These are phyloP conservation scores for Helicorthomorpha holstii DNA, from an alignment of 1,140 invertebrate species.

Conservation along the genomic window DNA sequence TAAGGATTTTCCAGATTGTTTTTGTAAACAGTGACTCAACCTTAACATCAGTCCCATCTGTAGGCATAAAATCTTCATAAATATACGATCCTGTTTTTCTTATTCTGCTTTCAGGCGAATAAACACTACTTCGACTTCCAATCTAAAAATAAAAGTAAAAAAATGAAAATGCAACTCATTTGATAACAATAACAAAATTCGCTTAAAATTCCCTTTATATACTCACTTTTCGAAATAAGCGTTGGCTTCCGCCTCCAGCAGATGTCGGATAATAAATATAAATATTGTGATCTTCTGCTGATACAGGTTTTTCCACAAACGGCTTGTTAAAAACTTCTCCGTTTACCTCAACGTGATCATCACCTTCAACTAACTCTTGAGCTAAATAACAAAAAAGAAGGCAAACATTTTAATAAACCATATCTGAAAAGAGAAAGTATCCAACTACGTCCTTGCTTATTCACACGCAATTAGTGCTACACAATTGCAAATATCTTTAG, in stretches of 20 bases:
- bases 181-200: neutral
- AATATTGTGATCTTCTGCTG: constrained; percentile 98
- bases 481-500: no score
- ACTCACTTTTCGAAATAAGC: constrained; percentile 82
- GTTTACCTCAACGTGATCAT: constrained; percentile 98
- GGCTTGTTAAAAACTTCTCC: constrained; percentile 95
- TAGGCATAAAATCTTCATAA: constrained; percentile 99
- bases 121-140: constrained; percentile 93
- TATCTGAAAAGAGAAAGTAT: neutral
- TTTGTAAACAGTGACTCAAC: constrained; percentile 23
- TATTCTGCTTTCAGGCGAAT: constrained; percentile 88
- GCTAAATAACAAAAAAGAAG: neutral
- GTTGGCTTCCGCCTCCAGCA: constrained; percentile 88
- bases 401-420: neutral
- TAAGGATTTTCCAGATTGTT: neutral
- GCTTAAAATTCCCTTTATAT: neutral
- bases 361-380: constrained; percentile 79
- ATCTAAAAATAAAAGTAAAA: constrained; percentile 43
- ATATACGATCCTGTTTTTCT: constrained; percentile 96
- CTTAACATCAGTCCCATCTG: constrained; percentile 89
- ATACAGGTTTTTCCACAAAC: constrained; percentile 97
- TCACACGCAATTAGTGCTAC: no score
- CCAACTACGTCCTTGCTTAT: neutral
- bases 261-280: constrained; percentile 99
- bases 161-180: neutral